Percentiles rank a stretch among this genome's conserved stretches.
These are phyloP conservation scores for Pogoniulus pusillus DNA, from an alignment of 2,797 vertebrate species.

Conservation along the genomic window DNA sequence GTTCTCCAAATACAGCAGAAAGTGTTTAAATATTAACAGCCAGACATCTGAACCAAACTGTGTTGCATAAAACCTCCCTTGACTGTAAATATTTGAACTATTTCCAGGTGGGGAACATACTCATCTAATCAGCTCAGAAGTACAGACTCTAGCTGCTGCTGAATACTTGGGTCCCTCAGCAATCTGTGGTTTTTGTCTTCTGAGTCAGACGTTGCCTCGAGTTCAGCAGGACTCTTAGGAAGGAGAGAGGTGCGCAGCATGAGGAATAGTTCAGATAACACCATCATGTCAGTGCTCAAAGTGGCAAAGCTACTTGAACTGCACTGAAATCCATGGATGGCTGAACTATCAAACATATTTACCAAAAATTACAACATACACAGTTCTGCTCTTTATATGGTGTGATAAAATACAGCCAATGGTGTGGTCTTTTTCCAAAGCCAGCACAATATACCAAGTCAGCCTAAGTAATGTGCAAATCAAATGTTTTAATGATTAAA, in stretches of 20 bases:
- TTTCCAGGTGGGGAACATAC: background rate
- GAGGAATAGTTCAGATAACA: background rate
- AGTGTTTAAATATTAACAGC: slow-evolving; percentile 1
- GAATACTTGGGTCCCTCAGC: background rate
- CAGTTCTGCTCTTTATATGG: background rate
- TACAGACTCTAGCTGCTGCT: background rate
- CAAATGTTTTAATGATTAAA: rapidly evolving
- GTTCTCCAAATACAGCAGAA: slow-evolving; percentile 1
- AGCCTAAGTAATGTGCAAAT: background rate
- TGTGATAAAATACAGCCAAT: background rate
- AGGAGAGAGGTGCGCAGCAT: background rate
- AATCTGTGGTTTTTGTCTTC: background rate
- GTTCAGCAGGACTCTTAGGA: background rate
- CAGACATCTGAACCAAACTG: slow-evolving; percentile 21
- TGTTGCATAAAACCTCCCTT: background rate
- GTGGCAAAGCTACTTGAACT: background rate
- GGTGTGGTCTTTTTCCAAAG: background rate
- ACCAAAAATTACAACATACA: background rate
- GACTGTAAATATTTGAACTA: background rate
- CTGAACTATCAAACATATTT: background rate
- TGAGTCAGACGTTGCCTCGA: rapidly evolving
- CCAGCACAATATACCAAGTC: rapidly evolving
- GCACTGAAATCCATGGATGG: background rate
- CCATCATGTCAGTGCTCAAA: background rate
- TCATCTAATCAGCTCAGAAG: background rate